Evolutionary conservation across 2,797 vertebrate species (phyloP), one percentile per base, ranked within the genome.

Genomic region (Macroramphosus scolopax): DNA sequence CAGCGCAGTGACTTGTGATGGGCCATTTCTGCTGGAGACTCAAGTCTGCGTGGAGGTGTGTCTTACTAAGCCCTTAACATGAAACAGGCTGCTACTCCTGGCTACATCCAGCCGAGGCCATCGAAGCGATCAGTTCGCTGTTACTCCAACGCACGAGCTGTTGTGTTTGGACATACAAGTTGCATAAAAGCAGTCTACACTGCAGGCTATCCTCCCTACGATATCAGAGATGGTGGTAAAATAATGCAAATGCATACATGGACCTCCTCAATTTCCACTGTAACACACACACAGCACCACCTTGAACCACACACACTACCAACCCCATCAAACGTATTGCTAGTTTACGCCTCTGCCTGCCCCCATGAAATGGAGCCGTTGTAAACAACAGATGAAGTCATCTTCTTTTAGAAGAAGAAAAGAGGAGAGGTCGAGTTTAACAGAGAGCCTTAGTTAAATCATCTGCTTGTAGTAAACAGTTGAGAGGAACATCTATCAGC

Each of bases 391-490:
- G 68, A 87, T 82, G 80, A 84, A 87, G 85, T 81, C 82, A 77
- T 85, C 77, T 73, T 61, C 71, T 76, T 76, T 66, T 43, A 67
- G 64, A 69, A 65, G 75, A 75, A 67, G 68, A 65, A 72, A 66
- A 67, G 71, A 57, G 44, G 60, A 72, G 72, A 84, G 80, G 83
- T 83, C 78, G 77, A 74, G 79, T 72, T 66, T 71, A 82, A 72
- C 54, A 41, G 58, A 72, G 49, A 64, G 74, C 65, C 53, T 81
- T 83, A 81, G 83, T 86, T 88, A 88, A 87, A 88, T 87, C 86
- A 88, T 86, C 75, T 77, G 78, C 78, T 81, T 66, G 81, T 78
- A 79, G 81, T 87, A 89, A 89, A 87, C 86, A 87, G 83, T 74
- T 68, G 72, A 76, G 76, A 68, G 83, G 82, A 82, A 81, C 82